Evolutionary conservation across 2,888 invertebrate species (phyloP).

Genomic region (Encarsia formosa): DNA sequence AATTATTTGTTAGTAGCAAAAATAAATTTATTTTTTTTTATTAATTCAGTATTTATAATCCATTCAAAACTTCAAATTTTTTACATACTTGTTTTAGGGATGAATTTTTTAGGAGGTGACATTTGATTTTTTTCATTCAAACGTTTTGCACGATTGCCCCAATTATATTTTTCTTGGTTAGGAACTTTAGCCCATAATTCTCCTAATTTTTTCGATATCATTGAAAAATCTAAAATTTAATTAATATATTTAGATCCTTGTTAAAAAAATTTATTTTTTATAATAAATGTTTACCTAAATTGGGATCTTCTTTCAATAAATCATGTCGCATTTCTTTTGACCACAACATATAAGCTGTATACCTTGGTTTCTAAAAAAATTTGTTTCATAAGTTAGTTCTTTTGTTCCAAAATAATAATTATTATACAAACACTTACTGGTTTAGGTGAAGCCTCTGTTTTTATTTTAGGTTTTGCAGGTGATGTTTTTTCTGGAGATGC

Average conservation of each 20-base stretch:
- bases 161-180: constrained; percentile 64
- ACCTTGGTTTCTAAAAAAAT: constrained; percentile 61
- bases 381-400: constrained; percentile 4
- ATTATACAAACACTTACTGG: constrained; percentile 9
- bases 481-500: constrained; percentile 6
- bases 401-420: neutral
- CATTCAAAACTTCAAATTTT: too few species aligned
- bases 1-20: neutral
- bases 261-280: constrained; percentile 2
- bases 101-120: constrained; percentile 50
- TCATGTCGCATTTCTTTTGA: constrained; percentile 77
- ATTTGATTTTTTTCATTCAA: constrained; percentile 54
- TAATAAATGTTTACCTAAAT: constrained; percentile 58
- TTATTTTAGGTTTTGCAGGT: constrained; percentile 16
- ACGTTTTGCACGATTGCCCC: constrained; percentile 80
- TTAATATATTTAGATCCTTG: neutral
- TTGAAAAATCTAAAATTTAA: constrained; percentile 63
- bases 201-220: constrained; percentile 79
- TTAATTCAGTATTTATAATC: too few species aligned
- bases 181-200: constrained; percentile 85
- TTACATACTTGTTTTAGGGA: constrained; percentile 49
- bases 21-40: too few species aligned
- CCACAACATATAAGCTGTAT: constrained; percentile 90
- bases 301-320: constrained; percentile 66
- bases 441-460: constrained; percentile 11